Percentiles rank a stretch among this genome's conserved stretches.
phyloP scores from a whole-genome alignment of 2,888 invertebrate genomes.

The Aphodius sticticus region DNA sequence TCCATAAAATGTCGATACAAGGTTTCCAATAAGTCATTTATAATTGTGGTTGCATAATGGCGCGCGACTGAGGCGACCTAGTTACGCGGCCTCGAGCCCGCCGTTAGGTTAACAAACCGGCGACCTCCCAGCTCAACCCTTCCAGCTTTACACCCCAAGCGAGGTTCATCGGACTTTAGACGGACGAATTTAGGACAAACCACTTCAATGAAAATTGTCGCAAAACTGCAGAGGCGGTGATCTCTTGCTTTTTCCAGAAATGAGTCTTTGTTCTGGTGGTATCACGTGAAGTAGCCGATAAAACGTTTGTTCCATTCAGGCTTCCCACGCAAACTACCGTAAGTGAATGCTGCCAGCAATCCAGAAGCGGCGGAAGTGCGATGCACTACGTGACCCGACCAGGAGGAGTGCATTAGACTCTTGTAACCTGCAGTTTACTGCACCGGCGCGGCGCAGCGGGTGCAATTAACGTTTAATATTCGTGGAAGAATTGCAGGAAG shows the following conservation, averaged over 20 bases:
- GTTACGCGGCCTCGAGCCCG: constrained; percentile 43
- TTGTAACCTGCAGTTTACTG: constrained; percentile 38
- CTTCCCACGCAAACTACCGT: constrained; percentile 46
- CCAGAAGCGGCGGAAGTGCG: constrained; percentile 45
- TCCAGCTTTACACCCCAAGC: constrained; percentile 8
- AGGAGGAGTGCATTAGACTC: constrained; percentile 39
- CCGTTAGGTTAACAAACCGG: constrained; percentile 45
- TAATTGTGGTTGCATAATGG: constrained; percentile 44
- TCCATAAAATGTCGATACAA: constrained; percentile 37
- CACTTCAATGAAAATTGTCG: background rate
- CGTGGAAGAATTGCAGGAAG: background rate
- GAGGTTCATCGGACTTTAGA: constrained; percentile 18
- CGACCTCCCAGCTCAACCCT: constrained; percentile 39
- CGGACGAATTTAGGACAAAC: background rate
- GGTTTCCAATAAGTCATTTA: constrained; percentile 42
- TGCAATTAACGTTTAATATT: constrained; percentile 4
- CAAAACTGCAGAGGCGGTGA: background rate
- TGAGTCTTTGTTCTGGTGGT: background rate
- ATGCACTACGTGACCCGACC: constrained; percentile 42
- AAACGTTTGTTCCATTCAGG: constrained; percentile 20
- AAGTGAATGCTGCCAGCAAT: constrained; percentile 31
- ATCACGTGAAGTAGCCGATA: background rate
- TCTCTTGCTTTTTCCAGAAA: background rate
- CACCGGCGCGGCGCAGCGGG: constrained; percentile 25
- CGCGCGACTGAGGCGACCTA: constrained; percentile 44